Percentiles rank a stretch among this genome's conserved stretches.
phyloP scores from a whole-genome alignment of 2,888 invertebrate genomes.

The Tipula confusa region DNA sequence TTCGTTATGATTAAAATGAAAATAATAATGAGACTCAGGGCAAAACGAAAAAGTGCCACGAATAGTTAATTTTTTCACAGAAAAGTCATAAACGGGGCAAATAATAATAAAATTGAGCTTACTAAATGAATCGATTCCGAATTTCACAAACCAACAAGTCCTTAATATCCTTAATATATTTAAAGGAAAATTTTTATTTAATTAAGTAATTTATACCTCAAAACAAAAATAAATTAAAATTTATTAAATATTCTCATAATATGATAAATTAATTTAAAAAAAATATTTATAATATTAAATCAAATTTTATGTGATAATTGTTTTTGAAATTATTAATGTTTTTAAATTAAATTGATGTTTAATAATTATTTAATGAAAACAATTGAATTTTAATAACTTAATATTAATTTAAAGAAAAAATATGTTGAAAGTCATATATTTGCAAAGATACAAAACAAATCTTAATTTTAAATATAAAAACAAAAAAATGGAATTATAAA shows the following conservation, averaged over 20 bases:
- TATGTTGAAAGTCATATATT: conserved; percentile 15
- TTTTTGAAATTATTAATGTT: not conserved
- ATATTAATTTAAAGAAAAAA: not conserved
- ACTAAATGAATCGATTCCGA: not conserved
- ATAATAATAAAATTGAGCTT: not conserved
- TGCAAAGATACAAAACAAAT: not conserved
- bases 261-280: not conserved
- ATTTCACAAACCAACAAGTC: not conserved
- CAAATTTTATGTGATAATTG: not conserved
- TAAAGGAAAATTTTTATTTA: not conserved
- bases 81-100: not conserved
- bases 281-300: not conserved
- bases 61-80: not conserved
- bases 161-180: not conserved
- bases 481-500: not conserved
- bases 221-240: not conserved
- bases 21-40: not conserved
- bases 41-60: not conserved
- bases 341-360: conserved; percentile 15
- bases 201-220: conserved; percentile 6
- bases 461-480: conserved; percentile 5
- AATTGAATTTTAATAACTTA: not conserved
- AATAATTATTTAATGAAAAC: not conserved
- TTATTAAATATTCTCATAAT: not conserved
- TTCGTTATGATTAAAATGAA: not conserved